Evolutionary conservation across 2,888 invertebrate species (phyloP).

Genomic region (Pheosia gnoma): DNA sequence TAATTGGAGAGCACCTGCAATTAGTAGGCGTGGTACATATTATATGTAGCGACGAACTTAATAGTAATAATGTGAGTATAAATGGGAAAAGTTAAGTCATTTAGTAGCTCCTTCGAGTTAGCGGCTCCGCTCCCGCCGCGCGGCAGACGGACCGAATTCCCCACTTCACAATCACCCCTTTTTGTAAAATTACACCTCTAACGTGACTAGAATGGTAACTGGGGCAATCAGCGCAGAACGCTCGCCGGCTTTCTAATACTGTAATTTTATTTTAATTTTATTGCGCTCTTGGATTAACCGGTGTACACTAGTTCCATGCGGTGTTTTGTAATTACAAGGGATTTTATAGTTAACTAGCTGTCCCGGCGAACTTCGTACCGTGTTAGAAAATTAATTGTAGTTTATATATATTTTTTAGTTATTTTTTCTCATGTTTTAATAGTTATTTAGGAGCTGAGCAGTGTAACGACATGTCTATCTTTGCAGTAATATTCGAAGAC

Average conservation of each 20-base stretch:
- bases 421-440: no score
- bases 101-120: constrained; percentile 62
- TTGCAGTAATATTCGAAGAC: constrained; percentile 31
- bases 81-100: constrained; percentile 80
- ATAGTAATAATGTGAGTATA: constrained; percentile 77
- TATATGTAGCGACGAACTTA: constrained; percentile 68
- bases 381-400: no score
- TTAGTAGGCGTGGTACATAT: constrained; percentile 69
- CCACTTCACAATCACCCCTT: constrained; percentile 71
- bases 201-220: constrained; percentile 64
- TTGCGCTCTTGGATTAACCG: constrained; percentile 43
- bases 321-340: constrained; percentile 14
- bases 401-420: no score
- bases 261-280: constrained; percentile 55
- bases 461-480: constrained; percentile 19
- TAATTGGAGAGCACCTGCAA: constrained; percentile 69
- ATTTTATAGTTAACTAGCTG: constrained; percentile 15
- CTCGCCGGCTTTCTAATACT: constrained; percentile 44
- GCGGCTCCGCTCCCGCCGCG: constrained; percentile 47
- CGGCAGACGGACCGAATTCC: constrained; percentile 55
- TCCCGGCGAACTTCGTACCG: no score
- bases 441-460: no score
- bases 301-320: constrained; percentile 31
- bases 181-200: constrained; percentile 68
- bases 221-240: constrained; percentile 33